phyloP scores from a whole-genome alignment of 2,113 vertebrate species.

The Dasypus novemcinctus region DNA sequence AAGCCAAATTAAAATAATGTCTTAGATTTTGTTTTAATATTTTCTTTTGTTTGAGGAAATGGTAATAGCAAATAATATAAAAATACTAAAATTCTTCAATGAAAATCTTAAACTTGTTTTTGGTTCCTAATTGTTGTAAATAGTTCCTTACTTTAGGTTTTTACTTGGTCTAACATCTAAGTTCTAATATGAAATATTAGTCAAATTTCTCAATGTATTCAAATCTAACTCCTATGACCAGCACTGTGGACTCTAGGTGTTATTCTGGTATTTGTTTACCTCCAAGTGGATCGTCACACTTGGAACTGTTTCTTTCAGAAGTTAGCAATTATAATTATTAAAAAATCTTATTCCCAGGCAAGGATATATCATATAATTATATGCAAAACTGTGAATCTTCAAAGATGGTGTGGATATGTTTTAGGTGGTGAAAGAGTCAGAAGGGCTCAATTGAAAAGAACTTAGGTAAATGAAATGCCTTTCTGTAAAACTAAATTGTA shows the following conservation, averaged over 20 bases:
- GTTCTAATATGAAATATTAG: neutral
- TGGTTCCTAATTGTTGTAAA: neutral
- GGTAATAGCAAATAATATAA: neutral
- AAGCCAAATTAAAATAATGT: neutral
- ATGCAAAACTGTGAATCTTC: neutral
- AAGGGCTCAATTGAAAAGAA: neutral
- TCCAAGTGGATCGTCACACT: fast-evolving
- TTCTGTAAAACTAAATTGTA: neutral
- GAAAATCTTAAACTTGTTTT: neutral
- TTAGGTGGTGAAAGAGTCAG: neutral
- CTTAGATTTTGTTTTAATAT: neutral
- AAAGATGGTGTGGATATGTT: neutral
- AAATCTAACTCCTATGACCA: neutral
- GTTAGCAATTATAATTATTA: neutral
- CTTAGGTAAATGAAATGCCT: neutral
- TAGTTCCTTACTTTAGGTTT: neutral
- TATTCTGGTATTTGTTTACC: neutral
- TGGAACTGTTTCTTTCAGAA: neutral
- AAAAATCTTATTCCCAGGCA: neutral
- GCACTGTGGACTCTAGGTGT: neutral
- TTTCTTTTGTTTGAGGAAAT: neutral
- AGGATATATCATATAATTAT: neutral
- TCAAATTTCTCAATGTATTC: neutral
- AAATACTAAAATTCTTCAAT: neutral
- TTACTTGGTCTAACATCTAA: neutral